Evolutionary conservation across 1,140 invertebrate genomes (phyloP), one percentile per base, ranked within the genome.

Genomic region (Calosoma granatense): DNA sequence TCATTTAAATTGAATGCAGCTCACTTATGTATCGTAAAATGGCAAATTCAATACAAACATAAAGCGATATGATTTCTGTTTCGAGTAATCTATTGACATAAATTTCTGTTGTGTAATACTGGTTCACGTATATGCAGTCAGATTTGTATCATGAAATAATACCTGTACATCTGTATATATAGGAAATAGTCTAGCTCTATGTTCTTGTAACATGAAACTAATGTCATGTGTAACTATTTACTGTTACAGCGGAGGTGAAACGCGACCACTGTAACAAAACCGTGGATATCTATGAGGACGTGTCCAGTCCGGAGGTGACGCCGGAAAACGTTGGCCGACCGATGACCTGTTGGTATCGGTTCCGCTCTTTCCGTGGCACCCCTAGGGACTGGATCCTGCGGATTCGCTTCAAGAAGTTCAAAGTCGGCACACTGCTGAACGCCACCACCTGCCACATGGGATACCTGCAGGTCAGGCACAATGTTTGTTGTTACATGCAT

Each of bases 321-420:
- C 73, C 82, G n/a, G 82, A 84, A 55, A 93, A 87, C 67, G 81
- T 84, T 65, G 89, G 89, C 3, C 81, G 85, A 60, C 88, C 90
- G 1, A 77, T 94, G 69, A 90, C 87, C 23, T 94, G 90, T 72
- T 90, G 81, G 78, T 94, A 94, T 73, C 81, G 88, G 63, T 93
- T 94, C 74, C 78, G 89, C 23, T 87, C 87, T 0, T 86, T 90
- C 62, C 81, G 89, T 53, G 87, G 88, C 1, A 85, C 85, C 14
- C 85, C 89, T 0, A 82, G 88, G 51, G 90, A 94, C 70, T 93
- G 89, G 86, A 91, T 93, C 39, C 78, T 94, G 11, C 80, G 90
- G 56, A 86, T 94, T 57, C 81, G 90, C 56, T 93, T 94, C 74
- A 92, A 91, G 77, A 91, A 90, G 70, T 93, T 93, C 74, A 93